Conservation (phyloP, 2,113 vertebrate genomes). For the Atlantisia rogersi region DNA sequence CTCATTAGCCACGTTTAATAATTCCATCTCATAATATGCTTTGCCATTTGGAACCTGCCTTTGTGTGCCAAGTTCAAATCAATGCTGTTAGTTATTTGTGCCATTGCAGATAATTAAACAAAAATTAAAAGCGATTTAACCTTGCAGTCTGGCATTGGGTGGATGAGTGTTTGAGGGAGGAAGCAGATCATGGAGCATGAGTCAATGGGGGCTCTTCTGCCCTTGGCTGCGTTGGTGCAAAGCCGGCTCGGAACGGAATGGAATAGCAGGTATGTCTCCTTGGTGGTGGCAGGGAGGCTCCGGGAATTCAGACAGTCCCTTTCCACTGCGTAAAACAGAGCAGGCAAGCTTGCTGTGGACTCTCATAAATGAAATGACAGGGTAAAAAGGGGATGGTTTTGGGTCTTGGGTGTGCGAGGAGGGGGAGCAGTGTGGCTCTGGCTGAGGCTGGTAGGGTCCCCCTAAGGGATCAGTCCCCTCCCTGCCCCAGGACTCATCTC, state of each 20-base stretch:
- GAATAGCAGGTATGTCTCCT: not conserved
- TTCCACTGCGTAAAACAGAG: not conserved
- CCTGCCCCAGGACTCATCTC: not conserved
- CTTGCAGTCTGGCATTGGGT: conserved; percentile 14
- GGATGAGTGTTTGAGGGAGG: not conserved
- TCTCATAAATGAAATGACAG: fast-evolving
- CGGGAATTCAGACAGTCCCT: not conserved
- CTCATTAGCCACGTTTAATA: conserved; percentile 68
- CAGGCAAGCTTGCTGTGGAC: not conserved
- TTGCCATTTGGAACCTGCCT: conserved; percentile 69
- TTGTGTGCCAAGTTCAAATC: conserved; percentile 73
- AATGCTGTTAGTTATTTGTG: conserved; percentile 71
- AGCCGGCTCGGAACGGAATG: not conserved
- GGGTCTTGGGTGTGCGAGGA: fast-evolving
- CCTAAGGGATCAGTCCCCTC: fast-evolving
- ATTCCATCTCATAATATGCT: conserved; percentile 67
- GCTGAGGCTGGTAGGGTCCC: not conserved
- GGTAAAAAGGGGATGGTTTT: not conserved
- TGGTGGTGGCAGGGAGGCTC: not conserved
- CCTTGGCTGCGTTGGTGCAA: fast-evolving
- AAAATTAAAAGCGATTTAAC: conserved; percentile 72
- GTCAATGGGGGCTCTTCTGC: not conserved
- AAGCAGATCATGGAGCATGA: not conserved
- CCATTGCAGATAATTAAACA: conserved; percentile 71
- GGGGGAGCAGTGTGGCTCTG: not conserved